Percentiles rank a stretch among this genome's conserved stretches.
Conservation (phyloP, 1,140 invertebrate genomes). For the Theocolax elegans region DNA sequence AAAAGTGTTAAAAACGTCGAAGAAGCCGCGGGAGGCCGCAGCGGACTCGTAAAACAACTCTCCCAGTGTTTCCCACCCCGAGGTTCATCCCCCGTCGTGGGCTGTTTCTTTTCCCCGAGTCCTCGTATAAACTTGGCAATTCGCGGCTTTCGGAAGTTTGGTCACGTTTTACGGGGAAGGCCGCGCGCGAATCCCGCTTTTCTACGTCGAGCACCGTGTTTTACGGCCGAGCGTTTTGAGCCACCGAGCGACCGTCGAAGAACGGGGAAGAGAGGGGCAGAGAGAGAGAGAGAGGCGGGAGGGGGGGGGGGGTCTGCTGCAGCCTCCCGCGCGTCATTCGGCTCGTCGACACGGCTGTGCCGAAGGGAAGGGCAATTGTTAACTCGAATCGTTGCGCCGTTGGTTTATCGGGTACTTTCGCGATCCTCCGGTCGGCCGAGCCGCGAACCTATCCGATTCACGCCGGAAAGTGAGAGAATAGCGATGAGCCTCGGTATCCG, state of each 20-base stretch:
- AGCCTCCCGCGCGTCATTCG: no score
- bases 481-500: no score
- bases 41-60: conserved; percentile 27
- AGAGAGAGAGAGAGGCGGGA: neutral
- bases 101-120: neutral
- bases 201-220: conserved; percentile 24
- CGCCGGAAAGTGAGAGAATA: no score
- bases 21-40: no score
- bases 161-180: conserved; percentile 54
- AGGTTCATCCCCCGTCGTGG: neutral
- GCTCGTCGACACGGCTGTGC: no score
- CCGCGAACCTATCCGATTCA: no score
- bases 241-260: neutral
- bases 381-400: no score
- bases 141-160: conserved; percentile 48
- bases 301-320: no score
- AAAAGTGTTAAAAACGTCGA: no score
- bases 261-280: neutral
- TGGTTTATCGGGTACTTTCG: no score
- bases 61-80: neutral
- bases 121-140: conserved; percentile 40
- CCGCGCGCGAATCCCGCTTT: neutral
- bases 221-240: conserved; percentile 13
- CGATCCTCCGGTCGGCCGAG: no score
- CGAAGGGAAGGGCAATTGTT: no score